Evolutionary conservation across 2,797 vertebrate species (phyloP), one percentile per base, ranked within the genome.

Genomic region (Pygocentrus nattereri): DNA sequence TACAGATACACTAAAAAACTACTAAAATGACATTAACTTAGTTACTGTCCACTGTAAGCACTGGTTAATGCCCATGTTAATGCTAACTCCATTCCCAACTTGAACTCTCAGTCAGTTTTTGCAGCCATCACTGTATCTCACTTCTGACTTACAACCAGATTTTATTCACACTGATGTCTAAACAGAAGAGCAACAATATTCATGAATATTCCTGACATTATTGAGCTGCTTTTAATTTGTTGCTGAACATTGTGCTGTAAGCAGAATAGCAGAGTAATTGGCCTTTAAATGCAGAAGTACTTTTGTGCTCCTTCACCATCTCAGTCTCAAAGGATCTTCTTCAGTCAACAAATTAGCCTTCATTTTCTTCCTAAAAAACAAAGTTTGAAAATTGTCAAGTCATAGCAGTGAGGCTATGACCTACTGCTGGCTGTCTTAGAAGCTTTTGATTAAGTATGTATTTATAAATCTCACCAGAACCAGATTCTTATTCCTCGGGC

Each of bases 161-260:
- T n/a, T n/a, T n/a, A n/a, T n/a, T n/a, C n/a, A n/a, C n/a, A n/a
- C n/a, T n/a, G n/a, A n/a, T n/a, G n/a, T n/a, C n/a, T n/a, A n/a
- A n/a, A n/a, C n/a, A n/a, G n/a, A n/a, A 64, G 61, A 15, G 30
- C 34, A 61, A 64, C 64, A 64, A 64, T 31, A 31, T 31, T 61
- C 25, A 27, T 4, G 30, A 15, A 64, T 31, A 30, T 64, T 1
- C 30, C 27, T 31, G 27, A 4, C 25, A 30, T 64, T 31, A 64
- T 31, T 13, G 30, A 13, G 18, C 25, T 31, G 5, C 61, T 64
- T 64, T 15, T 31, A 16, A 31, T 16, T 31, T 64, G 31, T 31
- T 27, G 30, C 25, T 64, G 16, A 64, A 31, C 31, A 30, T 64
- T 31, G 61, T 64, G 5, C 25, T 61, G 23, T 61, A 59, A 27